These are phyloP conservation scores for Gallinago stenura DNA, from an alignment of 2,797 vertebrate genomes.

Conservation along the genomic window DNA sequence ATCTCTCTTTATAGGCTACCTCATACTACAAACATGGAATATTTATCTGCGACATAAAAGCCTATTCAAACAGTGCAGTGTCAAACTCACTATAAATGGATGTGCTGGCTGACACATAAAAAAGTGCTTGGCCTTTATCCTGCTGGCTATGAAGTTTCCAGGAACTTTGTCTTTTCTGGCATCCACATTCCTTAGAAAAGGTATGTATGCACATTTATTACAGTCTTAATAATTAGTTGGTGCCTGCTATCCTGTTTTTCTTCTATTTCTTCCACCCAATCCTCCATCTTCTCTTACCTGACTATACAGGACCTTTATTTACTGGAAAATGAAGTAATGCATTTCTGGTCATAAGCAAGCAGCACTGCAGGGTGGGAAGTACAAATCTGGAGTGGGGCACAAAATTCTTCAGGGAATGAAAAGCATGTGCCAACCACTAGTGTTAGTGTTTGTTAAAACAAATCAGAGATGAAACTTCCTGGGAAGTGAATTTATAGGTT, in stretches of 20 bases:
- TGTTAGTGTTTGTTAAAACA: neutral
- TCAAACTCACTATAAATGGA: slow-evolving; percentile 26
- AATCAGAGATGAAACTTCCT: neutral
- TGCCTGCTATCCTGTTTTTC: neutral
- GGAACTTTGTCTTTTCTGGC: neutral
- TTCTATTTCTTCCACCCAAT: neutral
- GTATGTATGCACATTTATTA: neutral
- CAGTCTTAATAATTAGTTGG: neutral
- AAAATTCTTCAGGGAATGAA: neutral
- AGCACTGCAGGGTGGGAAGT: neutral
- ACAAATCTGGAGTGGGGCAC: neutral
- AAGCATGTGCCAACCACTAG: neutral
- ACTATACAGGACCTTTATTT: neutral
- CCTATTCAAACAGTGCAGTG: slow-evolving; percentile 41
- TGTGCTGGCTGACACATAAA: slow-evolving; percentile 12
- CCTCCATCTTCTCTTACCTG: neutral
- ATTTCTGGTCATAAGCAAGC: neutral
- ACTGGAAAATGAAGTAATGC: neutral
- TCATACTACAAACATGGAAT: slow-evolving; percentile 55
- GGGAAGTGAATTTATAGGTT: neutral
- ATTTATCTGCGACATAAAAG: slow-evolving; percentile 57
- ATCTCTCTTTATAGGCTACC: slow-evolving; percentile 41
- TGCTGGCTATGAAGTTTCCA: neutral
- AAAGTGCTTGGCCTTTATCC: neutral
- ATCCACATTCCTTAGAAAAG: neutral